Evolutionary conservation across 2,888 invertebrate genomes (phyloP), one percentile per base, ranked within the genome.

Genomic region (Bhutanitis thaidina): DNA sequence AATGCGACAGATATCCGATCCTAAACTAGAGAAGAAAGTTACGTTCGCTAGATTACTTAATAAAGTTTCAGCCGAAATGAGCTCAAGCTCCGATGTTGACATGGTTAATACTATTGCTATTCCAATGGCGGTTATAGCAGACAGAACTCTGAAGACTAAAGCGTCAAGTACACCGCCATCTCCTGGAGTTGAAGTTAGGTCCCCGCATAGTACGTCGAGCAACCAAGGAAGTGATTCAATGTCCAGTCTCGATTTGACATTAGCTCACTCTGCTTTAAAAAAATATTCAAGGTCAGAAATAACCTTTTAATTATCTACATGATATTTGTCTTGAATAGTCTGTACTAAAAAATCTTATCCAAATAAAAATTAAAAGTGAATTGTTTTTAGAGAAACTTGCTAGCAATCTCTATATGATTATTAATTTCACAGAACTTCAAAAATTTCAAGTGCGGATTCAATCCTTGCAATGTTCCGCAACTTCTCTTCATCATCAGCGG

Each of bases 391-490:
- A 4, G 2, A 20, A 20, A 20, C 3, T 20, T 20, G 5, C 5
- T 5, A 20, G 3, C 20, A 20, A 20, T 20, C 3, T 5, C 20
- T 20, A 20, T 20, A 20, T 4, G 5, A 20, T 5, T 2, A 20
- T 20, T 20, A 13, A 35, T 57, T 58, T 71, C 80, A 65, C 66
- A 83, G 89, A 63, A 82, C 90, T 40, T 90, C 92, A 58, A 94
- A 94, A 76, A 93, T 94, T 43, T 92, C 94, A 25, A 94, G 94
- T 68, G 95, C 95, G 8, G 95, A 95, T 77, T 95, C 95, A 1
- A 93, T 95, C 58, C 78, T 95, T 55, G 94, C 94, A 8, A 94
- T 95, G 93, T 94, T 95, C 71, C 88, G 93, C 49, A 94, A 93
- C 69, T 94, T 94, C 70, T 93, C 94, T 13, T 93, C 94, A 14